Base-by-base conservation (phyloP, 2,113 vertebrate genomes). In the Aix galericulata region DNA sequence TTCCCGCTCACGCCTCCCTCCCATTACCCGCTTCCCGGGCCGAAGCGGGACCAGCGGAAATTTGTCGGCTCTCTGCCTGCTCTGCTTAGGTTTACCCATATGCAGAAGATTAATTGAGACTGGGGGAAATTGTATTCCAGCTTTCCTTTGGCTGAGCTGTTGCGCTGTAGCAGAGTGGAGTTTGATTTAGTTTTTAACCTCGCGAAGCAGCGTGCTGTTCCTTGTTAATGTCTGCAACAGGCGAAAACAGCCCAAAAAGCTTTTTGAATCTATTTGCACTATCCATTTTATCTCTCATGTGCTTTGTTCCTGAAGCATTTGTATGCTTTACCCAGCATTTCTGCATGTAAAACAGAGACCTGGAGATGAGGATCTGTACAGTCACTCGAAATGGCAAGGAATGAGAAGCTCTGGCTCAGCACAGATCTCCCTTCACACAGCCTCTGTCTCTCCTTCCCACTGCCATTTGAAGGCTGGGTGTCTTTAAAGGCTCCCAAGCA, bases 151-250 rank as follows among this genome's bases (percentile, higher is more conserved):
- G 58, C 40, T 93, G 50, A 69, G 69, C 4, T 40, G 68, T 60
- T 80, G 21, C 32, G 73, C 69, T 60, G 44, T 34, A 58, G 67
- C 38, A 91, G 38, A 59, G 38, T 7, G 20, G 82, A 88, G 40
- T 44, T 53, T 52, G 58, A 38, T 75, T 46, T 83, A 66, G 48
- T 86, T 96, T 89, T 89, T 81, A 64, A 71, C 71, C 69, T 38
- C 36, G 55, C 34, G 88, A 79, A 93, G 53, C n/a, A 81, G 60
- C 13, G 22, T 8, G 18, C 7, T 44, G 31, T 13, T 72, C 56
- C 56, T 86, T 68, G 20, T 52, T 55, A 82, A 31, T 52, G 66
- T 82, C 64, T 94, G 69, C 53, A 73, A 76, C 3, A 50, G 56
- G 42, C 72, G 68, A 74, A 75, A 34, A 25, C 52, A 92, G 34